Evolutionary conservation across 2,797 vertebrate genomes (phyloP).

Genomic region (Amazona finschi): DNA sequence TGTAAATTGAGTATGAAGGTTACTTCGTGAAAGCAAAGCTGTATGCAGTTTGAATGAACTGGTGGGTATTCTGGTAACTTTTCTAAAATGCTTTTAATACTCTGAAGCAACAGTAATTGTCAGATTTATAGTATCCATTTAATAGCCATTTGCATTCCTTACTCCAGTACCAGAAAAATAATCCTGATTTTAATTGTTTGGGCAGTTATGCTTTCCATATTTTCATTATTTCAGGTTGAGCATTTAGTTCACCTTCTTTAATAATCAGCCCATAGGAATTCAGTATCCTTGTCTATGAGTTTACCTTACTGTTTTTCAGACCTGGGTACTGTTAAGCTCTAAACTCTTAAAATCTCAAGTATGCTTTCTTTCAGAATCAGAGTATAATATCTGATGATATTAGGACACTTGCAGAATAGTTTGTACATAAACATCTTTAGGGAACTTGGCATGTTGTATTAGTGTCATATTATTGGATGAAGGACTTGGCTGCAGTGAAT

Average conservation of each 20-base stretch:
- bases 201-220: background rate
- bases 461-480: background rate
- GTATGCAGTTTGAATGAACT: background rate
- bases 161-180: background rate
- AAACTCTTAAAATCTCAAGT: background rate
- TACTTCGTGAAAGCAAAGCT: background rate
- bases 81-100: background rate
- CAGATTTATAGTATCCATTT: background rate
- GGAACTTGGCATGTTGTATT: background rate
- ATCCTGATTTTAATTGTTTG: background rate
- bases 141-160: background rate
- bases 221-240: background rate
- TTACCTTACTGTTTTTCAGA: background rate
- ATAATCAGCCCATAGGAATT: background rate
- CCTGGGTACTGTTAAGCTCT: background rate
- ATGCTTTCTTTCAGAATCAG: background rate
- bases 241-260: background rate
- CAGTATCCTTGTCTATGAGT: rapidly evolving
- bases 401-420: background rate
- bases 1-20: background rate
- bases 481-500: background rate
- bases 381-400: background rate
- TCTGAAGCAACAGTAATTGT: background rate
- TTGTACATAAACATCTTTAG: background rate
- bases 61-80: background rate